phyloP scores from a whole-genome alignment of 2,113 vertebrate genomes.

The Hydrolagus affinis region DNA sequence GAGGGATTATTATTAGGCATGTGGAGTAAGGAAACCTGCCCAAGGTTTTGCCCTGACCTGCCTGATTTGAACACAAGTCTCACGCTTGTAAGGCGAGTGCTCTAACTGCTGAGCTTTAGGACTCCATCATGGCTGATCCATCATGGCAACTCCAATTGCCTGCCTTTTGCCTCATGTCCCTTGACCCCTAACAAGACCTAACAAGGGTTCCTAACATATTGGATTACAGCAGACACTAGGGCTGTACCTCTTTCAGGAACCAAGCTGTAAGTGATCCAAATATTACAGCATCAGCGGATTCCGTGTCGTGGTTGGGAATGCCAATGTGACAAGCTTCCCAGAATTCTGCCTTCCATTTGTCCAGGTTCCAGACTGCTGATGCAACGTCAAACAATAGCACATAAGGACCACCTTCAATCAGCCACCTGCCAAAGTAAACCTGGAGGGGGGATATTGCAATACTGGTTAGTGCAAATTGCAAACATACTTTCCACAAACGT shows the following conservation, averaged over 20 bases:
- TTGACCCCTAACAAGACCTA: not conserved
- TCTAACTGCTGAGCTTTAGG: no score
- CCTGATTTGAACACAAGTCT: no score
- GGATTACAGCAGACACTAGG: not conserved
- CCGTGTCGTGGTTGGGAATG: slow-evolving; percentile 75
- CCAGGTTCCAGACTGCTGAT: slow-evolving; percentile 81
- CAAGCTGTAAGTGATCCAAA: slow-evolving; percentile 83
- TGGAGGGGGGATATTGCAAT: slow-evolving; percentile 39
- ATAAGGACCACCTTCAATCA: slow-evolving; percentile 87
- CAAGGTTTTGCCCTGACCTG: no score
- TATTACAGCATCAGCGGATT: slow-evolving; percentile 82
- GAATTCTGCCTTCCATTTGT: slow-evolving; percentile 86
- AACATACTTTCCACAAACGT: no score
- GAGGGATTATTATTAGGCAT: no score
- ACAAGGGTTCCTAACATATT: not conserved
- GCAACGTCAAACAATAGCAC: slow-evolving; percentile 83
- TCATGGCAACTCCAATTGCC: no score
- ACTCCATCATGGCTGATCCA: no score
- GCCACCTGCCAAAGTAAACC: slow-evolving; percentile 87
- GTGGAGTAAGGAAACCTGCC: no score
- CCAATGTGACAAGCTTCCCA: slow-evolving; percentile 78
- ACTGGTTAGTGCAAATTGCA: not conserved
- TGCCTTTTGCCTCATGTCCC: no score
- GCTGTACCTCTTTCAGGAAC: slow-evolving; percentile 88
- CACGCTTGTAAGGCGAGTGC: no score